Evolutionary conservation across 30 jellyfish, hydroid and myxozoan species (phyloP).

Genomic region (Pelagia noctiluca): DNA sequence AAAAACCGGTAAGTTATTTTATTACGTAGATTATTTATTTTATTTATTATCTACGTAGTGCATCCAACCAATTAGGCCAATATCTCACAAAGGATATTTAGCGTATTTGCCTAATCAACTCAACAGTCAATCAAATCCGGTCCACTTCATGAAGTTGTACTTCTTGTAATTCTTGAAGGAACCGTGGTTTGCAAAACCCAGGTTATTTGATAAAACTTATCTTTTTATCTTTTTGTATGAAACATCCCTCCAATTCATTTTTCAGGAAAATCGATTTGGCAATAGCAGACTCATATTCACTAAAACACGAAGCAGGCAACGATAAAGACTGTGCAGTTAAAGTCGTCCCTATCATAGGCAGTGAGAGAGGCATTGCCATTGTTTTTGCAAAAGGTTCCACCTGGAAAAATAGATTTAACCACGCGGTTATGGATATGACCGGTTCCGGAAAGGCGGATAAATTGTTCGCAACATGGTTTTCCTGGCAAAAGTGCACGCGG

Average conservation of each 20-base stretch:
- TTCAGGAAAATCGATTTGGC: conserved; percentile 30
- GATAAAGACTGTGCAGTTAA: conserved; percentile 45
- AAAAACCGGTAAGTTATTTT: conserved; percentile 5
- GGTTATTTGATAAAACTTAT: no score
- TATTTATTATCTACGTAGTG: background rate
- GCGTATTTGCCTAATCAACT: no score
- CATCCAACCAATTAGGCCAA: no score
- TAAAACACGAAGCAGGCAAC: conserved; percentile 13
- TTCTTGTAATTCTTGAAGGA: no score
- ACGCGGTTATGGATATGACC: conserved; percentile 33
- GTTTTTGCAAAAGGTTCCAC: conserved; percentile 44
- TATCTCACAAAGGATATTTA: no score
- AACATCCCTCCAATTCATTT: background rate
- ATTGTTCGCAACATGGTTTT: conserved; percentile 40
- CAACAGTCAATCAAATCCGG: no score
- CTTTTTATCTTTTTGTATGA: no score
- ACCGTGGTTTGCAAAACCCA: no score
- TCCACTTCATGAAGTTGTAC: no score
- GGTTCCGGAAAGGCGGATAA: conserved; percentile 45
- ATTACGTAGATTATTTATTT: background rate
- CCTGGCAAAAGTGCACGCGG: conserved; percentile 1
- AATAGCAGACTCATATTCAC: conserved; percentile 22
- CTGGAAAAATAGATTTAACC: conserved; percentile 45
- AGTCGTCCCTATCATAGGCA: conserved; percentile 5
- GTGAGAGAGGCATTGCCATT: conserved; percentile 34